These are phyloP conservation scores for Antedon mediterranea DNA, from an alignment of 53 echinoderm and acorn worm genomes.

Conservation along the genomic window DNA sequence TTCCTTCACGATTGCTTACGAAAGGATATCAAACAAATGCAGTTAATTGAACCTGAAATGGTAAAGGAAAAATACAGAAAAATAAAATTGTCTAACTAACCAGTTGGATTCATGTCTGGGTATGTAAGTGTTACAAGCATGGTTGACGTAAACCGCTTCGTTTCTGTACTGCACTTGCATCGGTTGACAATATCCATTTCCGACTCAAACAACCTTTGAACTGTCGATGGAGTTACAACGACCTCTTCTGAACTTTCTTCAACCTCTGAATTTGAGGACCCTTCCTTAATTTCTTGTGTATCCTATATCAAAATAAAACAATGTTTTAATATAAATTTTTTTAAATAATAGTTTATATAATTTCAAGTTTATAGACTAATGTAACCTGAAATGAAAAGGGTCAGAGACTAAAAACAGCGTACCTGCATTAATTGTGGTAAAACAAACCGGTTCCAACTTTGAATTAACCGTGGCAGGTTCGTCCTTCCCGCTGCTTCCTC, in stretches of 20 bases:
- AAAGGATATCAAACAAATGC: too few species aligned
- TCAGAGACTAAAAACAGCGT: too few species aligned
- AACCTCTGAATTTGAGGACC: slow-evolving; percentile 8
- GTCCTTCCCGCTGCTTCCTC: slow-evolving; percentile 85
- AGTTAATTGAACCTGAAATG: too few species aligned
- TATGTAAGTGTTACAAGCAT: slow-evolving; percentile 77
- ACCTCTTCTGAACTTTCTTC: background rate
- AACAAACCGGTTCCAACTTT: slow-evolving; percentile 98
- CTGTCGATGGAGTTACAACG: background rate
- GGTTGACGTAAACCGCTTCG: slow-evolving; percentile 31
- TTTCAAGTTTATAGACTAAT: too few species aligned
- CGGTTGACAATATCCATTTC: slow-evolving; percentile 52
- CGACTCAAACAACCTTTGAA: slow-evolving; percentile 65
- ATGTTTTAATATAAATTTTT: too few species aligned
- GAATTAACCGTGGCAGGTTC: slow-evolving; percentile 77
- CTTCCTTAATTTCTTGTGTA: slow-evolving; percentile 25
- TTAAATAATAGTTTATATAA: too few species aligned
- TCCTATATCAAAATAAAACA: slow-evolving; percentile 8
- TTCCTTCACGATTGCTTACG: too few species aligned
- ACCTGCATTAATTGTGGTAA: slow-evolving; percentile 84
- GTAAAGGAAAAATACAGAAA: too few species aligned
- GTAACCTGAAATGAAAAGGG: too few species aligned
- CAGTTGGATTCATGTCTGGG: slow-evolving; percentile 53
- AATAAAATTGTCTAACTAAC: slow-evolving; percentile 17
- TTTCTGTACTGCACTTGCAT: slow-evolving; percentile 71